A percentile compares a stretch with the other conserved stretches of the same genome.
Conservation (phyloP, 2,797 vertebrate species). For the Danio tinwini region DNA sequence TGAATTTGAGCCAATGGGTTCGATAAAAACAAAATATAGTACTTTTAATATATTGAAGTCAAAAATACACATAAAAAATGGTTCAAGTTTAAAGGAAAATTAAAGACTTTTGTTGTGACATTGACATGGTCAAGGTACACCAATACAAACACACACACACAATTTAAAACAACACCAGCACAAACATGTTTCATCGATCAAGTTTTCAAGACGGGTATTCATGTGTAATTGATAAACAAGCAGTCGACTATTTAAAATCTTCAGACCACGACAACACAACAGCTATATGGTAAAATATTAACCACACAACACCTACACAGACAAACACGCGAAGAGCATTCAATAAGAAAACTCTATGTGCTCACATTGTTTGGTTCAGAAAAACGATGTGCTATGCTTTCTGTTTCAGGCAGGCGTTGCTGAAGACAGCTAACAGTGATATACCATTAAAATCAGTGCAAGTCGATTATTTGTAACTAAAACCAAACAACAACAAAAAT, state of each 20-base stretch:
- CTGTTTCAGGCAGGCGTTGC: conserved; percentile 54
- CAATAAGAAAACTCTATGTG: conserved; percentile 55
- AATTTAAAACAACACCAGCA: conserved; percentile 34
- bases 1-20: neutral
- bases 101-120: conserved; percentile 7
- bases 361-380: conserved; percentile 55
- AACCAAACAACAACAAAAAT: neutral
- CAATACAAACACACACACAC: conserved; percentile 31
- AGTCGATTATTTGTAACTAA: conserved; percentile 11
- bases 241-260: conserved; percentile 28
- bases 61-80: conserved; percentile 54
- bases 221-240: conserved; percentile 48
- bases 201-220: conserved; percentile 38
- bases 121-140: conserved; percentile 13
- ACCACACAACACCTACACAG: conserved; percentile 20
- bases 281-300: conserved; percentile 33
- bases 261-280: conserved; percentile 26
- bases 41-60: conserved; percentile 52
- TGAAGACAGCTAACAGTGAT: conserved; percentile 48
- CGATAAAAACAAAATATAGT: conserved; percentile 48
- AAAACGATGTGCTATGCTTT: conserved; percentile 55
- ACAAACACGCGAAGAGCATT: conserved; percentile 39
- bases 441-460: conserved; percentile 55
- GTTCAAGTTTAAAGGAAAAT: conserved; percentile 48
- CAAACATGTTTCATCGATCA: conserved; percentile 39